Base-by-base conservation (phyloP, 37 sponge, comb jelly and placozoan species). In the Bolinopsis microptera region DNA sequence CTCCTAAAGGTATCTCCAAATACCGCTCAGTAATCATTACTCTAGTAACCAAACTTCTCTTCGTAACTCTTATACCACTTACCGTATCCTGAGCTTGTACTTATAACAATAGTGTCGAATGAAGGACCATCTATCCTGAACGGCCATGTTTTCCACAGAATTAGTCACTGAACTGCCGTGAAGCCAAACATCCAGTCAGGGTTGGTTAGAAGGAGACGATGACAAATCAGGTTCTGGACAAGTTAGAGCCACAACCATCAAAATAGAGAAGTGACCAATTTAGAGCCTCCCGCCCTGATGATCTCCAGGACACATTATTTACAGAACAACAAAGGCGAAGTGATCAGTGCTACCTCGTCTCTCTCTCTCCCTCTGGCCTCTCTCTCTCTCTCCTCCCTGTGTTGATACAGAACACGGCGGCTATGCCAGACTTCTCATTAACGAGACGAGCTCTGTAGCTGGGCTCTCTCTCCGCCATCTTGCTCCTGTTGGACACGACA, bases 81-180 rank as follows among this genome's bases (percentile, higher is more conserved):
- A 77, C 80, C 80, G 80, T 27, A 77, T 32, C 36, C 32, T 77
- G 80, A 77, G 1, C 80, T 77, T 77, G 36, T 77, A 77, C 27
- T 27, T 32, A 34, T 77, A 27, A 35, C 80, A 77, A 32, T 77
- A 77, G 18, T 32, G 28, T 32, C 80, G 1, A 1, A 77, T 27
- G 37, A 77, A 13, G 0, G 18, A 32, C 80, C 80, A 77, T 34
- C 33, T 34, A 18, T 77, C 80, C 37, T 32, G 21, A 28, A 32
- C 80, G 28, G 33, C 28, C 80, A 77, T 77, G 5, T 13, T 48
- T 13, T 48, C 61, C 61, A 48, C 5, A 5, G 13, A 13, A 5
- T 48, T 48, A 13, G 61, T 13, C 13, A 48, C 61, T 48, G 61
- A 48, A 48, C 61, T 13, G 13, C 61, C 13, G 61, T 5, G 61